These are phyloP conservation scores for Volucella inanis DNA, from an alignment of 2,888 invertebrate genomes.

Conservation along the genomic window DNA sequence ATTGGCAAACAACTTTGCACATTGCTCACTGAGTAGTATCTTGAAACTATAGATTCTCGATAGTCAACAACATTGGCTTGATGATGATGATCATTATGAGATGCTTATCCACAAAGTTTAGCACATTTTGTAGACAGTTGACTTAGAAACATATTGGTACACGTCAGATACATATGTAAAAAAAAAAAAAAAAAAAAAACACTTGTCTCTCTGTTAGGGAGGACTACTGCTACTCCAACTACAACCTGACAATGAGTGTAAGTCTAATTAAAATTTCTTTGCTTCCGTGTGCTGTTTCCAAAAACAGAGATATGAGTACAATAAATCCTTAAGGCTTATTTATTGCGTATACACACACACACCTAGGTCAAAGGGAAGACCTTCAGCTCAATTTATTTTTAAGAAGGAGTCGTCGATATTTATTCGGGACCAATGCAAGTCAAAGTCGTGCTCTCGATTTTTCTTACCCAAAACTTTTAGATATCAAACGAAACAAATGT, in stretches of 20 bases:
- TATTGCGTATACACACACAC: constrained; percentile 17
- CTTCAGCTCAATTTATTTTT: constrained; percentile 30
- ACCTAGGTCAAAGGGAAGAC: not conserved
- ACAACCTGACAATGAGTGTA: constrained; percentile 50
- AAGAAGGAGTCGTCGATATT: constrained; percentile 21
- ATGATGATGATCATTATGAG: too few relatives aligned
- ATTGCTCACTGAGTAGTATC: too few relatives aligned
- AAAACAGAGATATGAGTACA: constrained; percentile 11
- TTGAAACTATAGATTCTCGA: too few relatives aligned
- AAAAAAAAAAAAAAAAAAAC: too few relatives aligned
- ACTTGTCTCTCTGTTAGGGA: not conserved
- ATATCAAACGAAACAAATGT: constrained; percentile 46
- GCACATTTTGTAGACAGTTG: too few relatives aligned
- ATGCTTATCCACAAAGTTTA: too few relatives aligned
- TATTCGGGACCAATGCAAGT: constrained; percentile 27
- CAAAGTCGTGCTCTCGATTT: constrained; percentile 25
- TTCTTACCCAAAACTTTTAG: constrained; percentile 42
- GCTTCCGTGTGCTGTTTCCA: not conserved
- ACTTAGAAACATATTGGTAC: too few relatives aligned
- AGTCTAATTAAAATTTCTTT: constrained; percentile 51
- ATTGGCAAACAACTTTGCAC: too few relatives aligned
- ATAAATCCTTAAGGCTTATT: constrained; percentile 22
- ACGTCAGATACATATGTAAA: too few relatives aligned
- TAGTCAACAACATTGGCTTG: too few relatives aligned
- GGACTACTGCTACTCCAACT: constrained; percentile 9